Conservation (phyloP, 2,888 invertebrate genomes). For the Aporophyla nigra region DNA sequence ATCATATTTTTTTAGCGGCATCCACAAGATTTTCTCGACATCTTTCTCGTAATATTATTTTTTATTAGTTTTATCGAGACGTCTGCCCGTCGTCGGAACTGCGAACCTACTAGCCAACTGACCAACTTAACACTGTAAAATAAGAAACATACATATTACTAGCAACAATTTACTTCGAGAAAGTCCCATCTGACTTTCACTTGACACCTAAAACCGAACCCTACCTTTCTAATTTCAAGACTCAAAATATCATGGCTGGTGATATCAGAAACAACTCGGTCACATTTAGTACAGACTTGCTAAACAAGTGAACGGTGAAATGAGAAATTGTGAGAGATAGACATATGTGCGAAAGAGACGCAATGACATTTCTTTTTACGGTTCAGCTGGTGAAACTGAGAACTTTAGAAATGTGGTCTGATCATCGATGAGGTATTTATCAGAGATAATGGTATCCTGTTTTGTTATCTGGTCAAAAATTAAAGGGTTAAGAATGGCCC, state of each 20-base stretch:
- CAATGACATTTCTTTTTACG: slow-evolving; percentile 83
- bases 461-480: slow-evolving; percentile 42
- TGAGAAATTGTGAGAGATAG: slow-evolving; percentile 89
- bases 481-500: neutral
- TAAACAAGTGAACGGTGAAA: slow-evolving; percentile 91
- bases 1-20: slow-evolving; percentile 70
- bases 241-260: slow-evolving; percentile 38
- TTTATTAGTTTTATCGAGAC: slow-evolving; percentile 70
- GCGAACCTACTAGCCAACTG: slow-evolving; percentile 90
- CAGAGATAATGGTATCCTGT: slow-evolving; percentile 45
- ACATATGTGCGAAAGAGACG: slow-evolving; percentile 80
- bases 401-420: slow-evolving; percentile 67
- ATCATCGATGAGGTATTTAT: slow-evolving; percentile 58
- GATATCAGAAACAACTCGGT: slow-evolving; percentile 75
- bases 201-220: slow-evolving; percentile 53
- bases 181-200: slow-evolving; percentile 76
- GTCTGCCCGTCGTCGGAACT: slow-evolving; percentile 77
- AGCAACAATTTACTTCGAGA: slow-evolving; percentile 71
- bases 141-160: slow-evolving; percentile 90
- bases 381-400: slow-evolving; percentile 71
- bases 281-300: slow-evolving; percentile 80
- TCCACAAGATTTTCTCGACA: slow-evolving; percentile 81
- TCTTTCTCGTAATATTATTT: slow-evolving; percentile 75
- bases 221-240: slow-evolving; percentile 46
- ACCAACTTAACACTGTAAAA: slow-evolving; percentile 90